phyloP scores from a whole-genome alignment of 1,140 invertebrate species.

The Drosophila eugracilis region DNA sequence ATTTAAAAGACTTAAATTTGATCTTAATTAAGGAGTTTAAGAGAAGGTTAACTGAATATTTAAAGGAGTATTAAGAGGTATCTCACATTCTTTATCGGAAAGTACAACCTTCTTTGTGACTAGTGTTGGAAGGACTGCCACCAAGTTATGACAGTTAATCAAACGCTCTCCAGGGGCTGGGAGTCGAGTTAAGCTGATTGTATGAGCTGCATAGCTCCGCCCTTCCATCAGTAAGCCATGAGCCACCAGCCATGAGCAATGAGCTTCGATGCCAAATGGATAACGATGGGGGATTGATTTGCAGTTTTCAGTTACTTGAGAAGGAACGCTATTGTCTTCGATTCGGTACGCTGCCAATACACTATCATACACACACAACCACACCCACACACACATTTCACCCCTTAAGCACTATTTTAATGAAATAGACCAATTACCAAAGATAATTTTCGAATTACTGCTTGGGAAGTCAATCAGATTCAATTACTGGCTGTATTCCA shows the following conservation, averaged over 20 bases:
- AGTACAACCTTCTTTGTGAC: too few relatives aligned
- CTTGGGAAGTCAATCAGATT: neutral
- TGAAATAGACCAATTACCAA: slow-evolving; percentile 1
- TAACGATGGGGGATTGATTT: neutral
- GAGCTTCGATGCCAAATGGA: neutral
- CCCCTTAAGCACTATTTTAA: neutral
- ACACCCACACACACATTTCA: neutral
- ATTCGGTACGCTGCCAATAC: neutral
- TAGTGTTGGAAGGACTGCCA: neutral
- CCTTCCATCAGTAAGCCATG: too few relatives aligned
- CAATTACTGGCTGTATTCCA: neutral
- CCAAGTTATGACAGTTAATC: slow-evolving; percentile 45
- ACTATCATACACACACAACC: neutral
- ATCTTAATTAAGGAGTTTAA: too few relatives aligned
- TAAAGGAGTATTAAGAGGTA: too few relatives aligned
- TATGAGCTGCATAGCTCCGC: too few relatives aligned
- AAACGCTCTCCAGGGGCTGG: slow-evolving; percentile 6
- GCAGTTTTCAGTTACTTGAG: neutral
- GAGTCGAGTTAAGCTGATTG: slow-evolving; percentile 9
- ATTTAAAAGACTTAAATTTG: too few relatives aligned
- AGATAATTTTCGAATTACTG: slow-evolving; percentile 15
- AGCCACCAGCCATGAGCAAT: too few relatives aligned
- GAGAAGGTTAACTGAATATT: too few relatives aligned
- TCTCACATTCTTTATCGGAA: too few relatives aligned
- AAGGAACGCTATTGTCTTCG: neutral